phyloP scores from a whole-genome alignment of 2,113 vertebrate genomes.

The Spea multiplicata region DNA sequence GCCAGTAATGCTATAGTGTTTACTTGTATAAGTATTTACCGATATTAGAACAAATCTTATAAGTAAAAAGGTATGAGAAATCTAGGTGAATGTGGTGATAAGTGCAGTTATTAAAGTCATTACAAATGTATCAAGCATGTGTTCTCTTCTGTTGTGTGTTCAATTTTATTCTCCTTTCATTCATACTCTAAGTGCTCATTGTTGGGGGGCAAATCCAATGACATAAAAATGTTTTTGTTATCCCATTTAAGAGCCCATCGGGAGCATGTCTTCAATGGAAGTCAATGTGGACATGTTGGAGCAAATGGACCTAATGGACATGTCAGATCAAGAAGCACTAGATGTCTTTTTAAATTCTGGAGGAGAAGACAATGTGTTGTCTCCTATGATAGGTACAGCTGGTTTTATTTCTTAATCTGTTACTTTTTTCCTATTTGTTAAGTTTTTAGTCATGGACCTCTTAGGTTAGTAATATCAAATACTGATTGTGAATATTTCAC shows the following conservation, averaged over 20 bases:
- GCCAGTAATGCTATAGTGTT: too few species aligned
- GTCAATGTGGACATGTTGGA: conserved; percentile 87
- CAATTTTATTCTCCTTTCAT: too few species aligned
- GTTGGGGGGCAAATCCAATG: not conserved
- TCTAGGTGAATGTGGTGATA: too few species aligned
- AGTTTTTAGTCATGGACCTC: too few species aligned
- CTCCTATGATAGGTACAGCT: conserved; percentile 73
- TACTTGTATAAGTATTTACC: too few species aligned
- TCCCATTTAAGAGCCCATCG: conserved; percentile 70
- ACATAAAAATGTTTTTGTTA: not conserved
- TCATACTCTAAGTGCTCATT: not conserved
- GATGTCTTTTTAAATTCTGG: conserved; percentile 90
- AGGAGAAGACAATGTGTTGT: conserved; percentile 70
- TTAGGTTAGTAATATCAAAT: too few species aligned
- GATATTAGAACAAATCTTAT: too few species aligned
- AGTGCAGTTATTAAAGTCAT: too few species aligned
- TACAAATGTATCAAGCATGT: too few species aligned
- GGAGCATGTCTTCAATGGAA: conserved; percentile 94
- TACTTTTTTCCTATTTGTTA: not conserved
- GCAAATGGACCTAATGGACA: conserved; percentile 86
- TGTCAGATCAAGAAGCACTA: conserved; percentile 89
- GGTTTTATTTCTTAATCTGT: not conserved
- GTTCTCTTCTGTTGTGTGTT: too few species aligned
- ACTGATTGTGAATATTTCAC: too few species aligned
- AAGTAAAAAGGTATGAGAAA: too few species aligned